A percentile compares a stretch with the other conserved stretches of the same genome.
phyloP scores from a whole-genome alignment of 2,113 vertebrate species.

The Callionymus lyra region DNA sequence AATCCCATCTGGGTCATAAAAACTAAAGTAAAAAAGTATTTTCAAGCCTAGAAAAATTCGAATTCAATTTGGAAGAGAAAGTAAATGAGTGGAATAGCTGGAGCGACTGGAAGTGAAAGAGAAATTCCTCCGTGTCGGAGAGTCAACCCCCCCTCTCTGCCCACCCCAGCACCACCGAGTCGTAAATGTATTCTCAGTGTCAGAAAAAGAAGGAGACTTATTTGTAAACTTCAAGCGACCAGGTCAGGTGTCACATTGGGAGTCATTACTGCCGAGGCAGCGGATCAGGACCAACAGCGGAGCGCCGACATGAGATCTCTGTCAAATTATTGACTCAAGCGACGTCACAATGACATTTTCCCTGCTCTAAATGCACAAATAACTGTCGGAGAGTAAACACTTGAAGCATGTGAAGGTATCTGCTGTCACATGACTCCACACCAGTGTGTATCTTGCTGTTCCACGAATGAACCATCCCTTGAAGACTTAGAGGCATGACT shows the following conservation, averaged over 20 bases:
- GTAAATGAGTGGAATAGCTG: slow-evolving; percentile 37
- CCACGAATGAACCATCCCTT: too few relatives aligned
- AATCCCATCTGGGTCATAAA: too few relatives aligned
- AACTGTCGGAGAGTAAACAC: too few relatives aligned
- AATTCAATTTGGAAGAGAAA: slow-evolving; percentile 28
- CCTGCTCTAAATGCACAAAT: too few relatives aligned
- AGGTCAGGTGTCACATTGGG: slow-evolving; percentile 40
- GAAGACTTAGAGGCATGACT: too few relatives aligned
- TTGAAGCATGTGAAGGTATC: too few relatives aligned
- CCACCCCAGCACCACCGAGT: too few relatives aligned
- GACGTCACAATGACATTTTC: too few relatives aligned
- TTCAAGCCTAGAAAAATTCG: slow-evolving; percentile 1
- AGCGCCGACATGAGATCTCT: neutral
- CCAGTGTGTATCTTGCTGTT: too few relatives aligned
- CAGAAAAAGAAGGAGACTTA: slow-evolving; percentile 42
- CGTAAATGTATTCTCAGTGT: neutral
- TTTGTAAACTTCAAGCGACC: slow-evolving; percentile 51
- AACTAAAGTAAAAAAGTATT: too few relatives aligned
- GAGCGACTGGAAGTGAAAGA: slow-evolving; percentile 41
- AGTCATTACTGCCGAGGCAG: slow-evolving; percentile 35
- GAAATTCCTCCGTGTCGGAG: slow-evolving; percentile 30
- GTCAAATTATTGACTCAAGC: too few relatives aligned
- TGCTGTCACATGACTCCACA: too few relatives aligned
- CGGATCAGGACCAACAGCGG: slow-evolving; percentile 39
- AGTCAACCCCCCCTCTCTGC: neutral